Conservation (phyloP, 2,888 invertebrate species). For the Apodemia zela region DNA sequence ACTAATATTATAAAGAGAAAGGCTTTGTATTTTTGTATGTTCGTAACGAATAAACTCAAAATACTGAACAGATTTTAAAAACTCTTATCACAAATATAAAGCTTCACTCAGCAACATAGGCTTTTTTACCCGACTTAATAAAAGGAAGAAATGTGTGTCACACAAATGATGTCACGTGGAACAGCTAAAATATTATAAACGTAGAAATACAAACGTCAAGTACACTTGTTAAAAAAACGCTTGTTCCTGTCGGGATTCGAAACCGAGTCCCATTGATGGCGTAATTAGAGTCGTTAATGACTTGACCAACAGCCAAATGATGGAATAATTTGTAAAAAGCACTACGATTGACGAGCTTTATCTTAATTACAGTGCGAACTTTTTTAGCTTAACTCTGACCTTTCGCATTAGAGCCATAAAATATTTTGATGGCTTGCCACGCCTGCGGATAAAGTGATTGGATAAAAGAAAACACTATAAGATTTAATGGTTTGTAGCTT, state of each 20-base stretch:
- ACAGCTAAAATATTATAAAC: not conserved
- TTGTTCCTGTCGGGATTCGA: not conserved
- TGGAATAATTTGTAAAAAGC: not conserved
- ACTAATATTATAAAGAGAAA: too few relatives aligned
- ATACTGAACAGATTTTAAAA: too few relatives aligned
- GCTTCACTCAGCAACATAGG: too few relatives aligned
- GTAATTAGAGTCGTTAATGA: too few relatives aligned
- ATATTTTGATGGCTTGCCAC: constrained; percentile 27
- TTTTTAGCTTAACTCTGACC: constrained; percentile 28
- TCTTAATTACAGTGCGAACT: not conserved
- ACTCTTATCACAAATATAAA: too few relatives aligned
- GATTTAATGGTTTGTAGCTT: constrained; percentile 7
- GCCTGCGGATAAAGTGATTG: constrained; percentile 18
- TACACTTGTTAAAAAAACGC: not conserved
- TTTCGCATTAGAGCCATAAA: constrained; percentile 26
- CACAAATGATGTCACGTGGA: too few relatives aligned
- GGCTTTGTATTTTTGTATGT: too few relatives aligned
- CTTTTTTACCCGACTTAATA: too few relatives aligned
- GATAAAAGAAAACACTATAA: constrained; percentile 4
- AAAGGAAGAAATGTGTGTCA: too few relatives aligned
- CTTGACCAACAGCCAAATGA: too few relatives aligned
- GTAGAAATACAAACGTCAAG: not conserved
- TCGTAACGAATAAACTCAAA: too few relatives aligned
- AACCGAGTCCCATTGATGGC: not conserved
- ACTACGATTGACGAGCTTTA: not conserved